These are phyloP conservation scores for Lipophrys pholis DNA, from an alignment of 2,113 vertebrate genomes.

Conservation along the genomic window DNA sequence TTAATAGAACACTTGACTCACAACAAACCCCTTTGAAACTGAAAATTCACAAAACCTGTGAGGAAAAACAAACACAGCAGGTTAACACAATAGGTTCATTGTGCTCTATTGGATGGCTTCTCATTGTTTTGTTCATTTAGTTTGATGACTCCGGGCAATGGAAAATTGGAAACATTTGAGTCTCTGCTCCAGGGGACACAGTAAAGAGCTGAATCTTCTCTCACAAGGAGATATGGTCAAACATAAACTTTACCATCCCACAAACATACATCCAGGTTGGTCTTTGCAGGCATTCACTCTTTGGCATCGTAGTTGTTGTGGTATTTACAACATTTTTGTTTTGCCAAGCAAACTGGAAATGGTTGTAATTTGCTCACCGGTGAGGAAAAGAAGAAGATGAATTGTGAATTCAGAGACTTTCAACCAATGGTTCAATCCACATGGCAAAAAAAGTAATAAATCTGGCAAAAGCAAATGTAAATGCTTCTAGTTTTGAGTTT, in stretches of 20 bases:
- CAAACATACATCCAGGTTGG: not conserved
- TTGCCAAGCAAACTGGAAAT: too few relatives aligned
- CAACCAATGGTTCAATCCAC: not conserved
- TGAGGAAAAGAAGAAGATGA: slow-evolving; percentile 1
- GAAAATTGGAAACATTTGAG: slow-evolving; percentile 65
- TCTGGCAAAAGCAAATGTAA: too few relatives aligned
- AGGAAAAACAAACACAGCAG: not conserved
- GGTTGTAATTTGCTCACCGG: not conserved
- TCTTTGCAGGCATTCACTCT: too few relatives aligned
- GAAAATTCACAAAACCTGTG: not conserved
- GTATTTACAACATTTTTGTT: too few relatives aligned
- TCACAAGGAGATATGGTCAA: slow-evolving; percentile 21
- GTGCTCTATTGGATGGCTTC: slow-evolving; percentile 21
- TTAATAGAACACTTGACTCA: not conserved
- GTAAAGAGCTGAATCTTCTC: slow-evolving; percentile 36
- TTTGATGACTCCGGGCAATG: slow-evolving; percentile 56
- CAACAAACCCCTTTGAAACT: too few relatives aligned
- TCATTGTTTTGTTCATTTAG: slow-evolving; percentile 57
- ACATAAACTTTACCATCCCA: slow-evolving; percentile 8
- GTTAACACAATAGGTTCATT: too few relatives aligned
- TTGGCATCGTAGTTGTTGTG: too few relatives aligned
- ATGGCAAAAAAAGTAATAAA: not conserved
- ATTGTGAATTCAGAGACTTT: not conserved
- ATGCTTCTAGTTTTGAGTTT: too few relatives aligned
- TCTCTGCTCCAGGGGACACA: slow-evolving; percentile 37